Conservation (phyloP, 2,113 vertebrate species). For the Enhydra lutris region DNA sequence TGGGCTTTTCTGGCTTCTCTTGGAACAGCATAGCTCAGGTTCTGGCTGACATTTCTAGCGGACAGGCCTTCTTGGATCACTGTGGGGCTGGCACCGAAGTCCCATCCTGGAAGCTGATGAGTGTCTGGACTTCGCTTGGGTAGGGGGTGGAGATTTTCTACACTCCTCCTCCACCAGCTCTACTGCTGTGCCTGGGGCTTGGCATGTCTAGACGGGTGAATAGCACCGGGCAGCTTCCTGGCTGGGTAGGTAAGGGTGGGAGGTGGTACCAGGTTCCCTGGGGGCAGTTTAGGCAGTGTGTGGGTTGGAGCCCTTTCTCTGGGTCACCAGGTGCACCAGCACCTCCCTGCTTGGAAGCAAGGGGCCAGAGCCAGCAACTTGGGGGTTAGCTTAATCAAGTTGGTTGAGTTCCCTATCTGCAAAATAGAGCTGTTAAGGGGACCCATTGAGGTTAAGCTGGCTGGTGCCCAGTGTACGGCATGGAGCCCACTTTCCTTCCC, state of each 20-base stretch:
- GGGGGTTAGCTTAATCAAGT: not conserved
- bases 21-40: not conserved
- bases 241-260: not conserved
- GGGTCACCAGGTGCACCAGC: not conserved
- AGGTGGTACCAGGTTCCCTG: not conserved
- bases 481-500: not conserved
- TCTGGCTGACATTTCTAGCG: not conserved
- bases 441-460: not conserved
- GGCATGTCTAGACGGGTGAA: constrained; percentile 50
- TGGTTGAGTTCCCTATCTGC: not conserved
- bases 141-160: not conserved
- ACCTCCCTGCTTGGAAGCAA: not conserved
- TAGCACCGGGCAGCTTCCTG: constrained; percentile 53
- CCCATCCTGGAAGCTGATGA: not conserved
- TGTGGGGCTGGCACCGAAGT: not conserved
- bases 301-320: not conserved
- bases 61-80: not conserved
- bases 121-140: not conserved
- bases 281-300: not conserved
- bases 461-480: not conserved
- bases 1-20: not conserved
- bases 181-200: constrained; percentile 49
- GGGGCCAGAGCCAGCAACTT: not conserved
- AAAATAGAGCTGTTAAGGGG: not conserved
- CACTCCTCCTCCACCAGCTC: not conserved